phyloP scores from a whole-genome alignment of 1,140 invertebrate genomes.

The Drosophila asahinai region DNA sequence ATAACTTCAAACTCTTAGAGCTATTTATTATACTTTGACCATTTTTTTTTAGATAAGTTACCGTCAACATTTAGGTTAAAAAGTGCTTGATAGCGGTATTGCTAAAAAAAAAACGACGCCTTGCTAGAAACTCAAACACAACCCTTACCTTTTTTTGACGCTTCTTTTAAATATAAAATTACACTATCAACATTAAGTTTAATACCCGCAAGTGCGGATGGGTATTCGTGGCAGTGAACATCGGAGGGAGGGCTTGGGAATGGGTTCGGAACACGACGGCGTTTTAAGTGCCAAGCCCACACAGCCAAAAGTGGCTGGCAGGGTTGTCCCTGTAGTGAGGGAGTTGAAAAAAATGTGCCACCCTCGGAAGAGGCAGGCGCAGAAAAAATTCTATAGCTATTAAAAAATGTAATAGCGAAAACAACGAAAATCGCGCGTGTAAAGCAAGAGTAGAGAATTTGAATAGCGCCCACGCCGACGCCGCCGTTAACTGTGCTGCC shows the following conservation, averaged over 20 bases:
- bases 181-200: slow-evolving; percentile 82
- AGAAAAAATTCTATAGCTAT: slow-evolving; percentile 77
- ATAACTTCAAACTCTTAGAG: no score
- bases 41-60: background rate
- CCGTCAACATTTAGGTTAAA: background rate
- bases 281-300: slow-evolving; percentile 67
- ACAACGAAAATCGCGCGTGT: slow-evolving; percentile 82
- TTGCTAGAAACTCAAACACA: slow-evolving; percentile 20
- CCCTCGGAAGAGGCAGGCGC: slow-evolving; percentile 49
- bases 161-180: slow-evolving; percentile 77
- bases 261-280: background rate
- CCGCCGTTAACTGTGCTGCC: slow-evolving; percentile 30
- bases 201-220: slow-evolving; percentile 76
- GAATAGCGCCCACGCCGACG: slow-evolving; percentile 64
- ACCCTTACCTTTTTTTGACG: slow-evolving; percentile 54
- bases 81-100: background rate
- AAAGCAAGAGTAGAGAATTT: slow-evolving; percentile 81
- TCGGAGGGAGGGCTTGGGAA: background rate
- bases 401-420: slow-evolving; percentile 84
- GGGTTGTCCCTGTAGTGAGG: slow-evolving; percentile 56
- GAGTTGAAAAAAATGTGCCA: slow-evolving; percentile 70
- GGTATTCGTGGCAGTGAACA: slow-evolving; percentile 21
- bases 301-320: slow-evolving; percentile 60
- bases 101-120: background rate
- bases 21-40: no score